Conservation (phyloP, 2,797 vertebrate species). For the Brachyrhaphis roseni region DNA sequence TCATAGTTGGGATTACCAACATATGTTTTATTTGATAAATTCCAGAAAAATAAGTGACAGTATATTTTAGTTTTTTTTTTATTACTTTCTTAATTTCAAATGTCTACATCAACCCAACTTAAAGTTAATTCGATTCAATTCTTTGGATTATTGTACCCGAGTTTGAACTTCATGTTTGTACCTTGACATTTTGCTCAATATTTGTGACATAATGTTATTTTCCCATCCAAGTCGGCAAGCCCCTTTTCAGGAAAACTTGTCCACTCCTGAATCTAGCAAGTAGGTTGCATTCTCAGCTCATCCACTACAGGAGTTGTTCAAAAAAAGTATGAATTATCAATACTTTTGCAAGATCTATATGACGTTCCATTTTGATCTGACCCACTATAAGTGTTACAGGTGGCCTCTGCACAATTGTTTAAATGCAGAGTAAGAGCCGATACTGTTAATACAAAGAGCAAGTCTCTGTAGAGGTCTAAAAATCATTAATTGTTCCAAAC, state of each 20-base stretch:
- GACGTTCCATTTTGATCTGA: neutral
- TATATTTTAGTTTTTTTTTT: neutral
- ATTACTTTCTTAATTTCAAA: neutral
- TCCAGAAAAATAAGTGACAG: neutral
- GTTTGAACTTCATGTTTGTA: neutral
- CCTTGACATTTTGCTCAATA: neutral
- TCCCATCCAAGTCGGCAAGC: neutral
- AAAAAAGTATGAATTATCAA: neutral
- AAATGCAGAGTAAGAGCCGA: neutral
- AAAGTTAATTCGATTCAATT: neutral
- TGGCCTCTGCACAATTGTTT: neutral
- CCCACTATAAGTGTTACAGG: neutral
- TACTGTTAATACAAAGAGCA: neutral
- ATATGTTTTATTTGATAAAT: neutral
- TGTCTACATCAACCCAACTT: neutral
- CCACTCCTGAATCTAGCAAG: neutral
- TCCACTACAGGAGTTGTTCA: neutral
- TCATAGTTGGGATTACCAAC: neutral
- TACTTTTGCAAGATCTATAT: neutral
- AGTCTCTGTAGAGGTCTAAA: conserved; percentile 2
- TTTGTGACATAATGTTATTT: neutral
- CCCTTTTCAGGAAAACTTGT: neutral
- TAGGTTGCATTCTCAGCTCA: neutral
- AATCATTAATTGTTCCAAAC: conserved; percentile 24
- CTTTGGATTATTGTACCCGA: neutral